A percentile compares a stretch with the other conserved stretches of the same genome.
Conservation (phyloP, 1,140 invertebrate species). For the Triops longicaudatus region DNA sequence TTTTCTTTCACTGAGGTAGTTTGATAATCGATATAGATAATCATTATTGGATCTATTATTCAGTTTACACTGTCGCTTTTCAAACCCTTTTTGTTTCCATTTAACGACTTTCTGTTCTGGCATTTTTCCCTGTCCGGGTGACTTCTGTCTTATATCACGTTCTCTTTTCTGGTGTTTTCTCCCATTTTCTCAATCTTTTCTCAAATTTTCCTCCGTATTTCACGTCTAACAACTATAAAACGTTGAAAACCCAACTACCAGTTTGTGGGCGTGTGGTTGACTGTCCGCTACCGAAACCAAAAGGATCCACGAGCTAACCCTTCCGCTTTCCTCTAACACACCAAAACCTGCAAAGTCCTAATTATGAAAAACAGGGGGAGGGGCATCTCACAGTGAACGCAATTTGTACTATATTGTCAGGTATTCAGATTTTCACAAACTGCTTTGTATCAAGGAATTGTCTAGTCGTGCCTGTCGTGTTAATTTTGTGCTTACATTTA, state of each 20-base stretch:
- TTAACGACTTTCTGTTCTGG: neutral
- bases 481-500: too few relatives aligned
- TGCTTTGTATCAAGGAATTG: neutral
- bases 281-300: constrained; percentile 91
- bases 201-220: neutral
- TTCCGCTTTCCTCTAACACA: constrained; percentile 81
- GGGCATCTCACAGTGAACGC: neutral
- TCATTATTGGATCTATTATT: constrained; percentile 23
- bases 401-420: neutral
- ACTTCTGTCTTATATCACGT: constrained; percentile 13
- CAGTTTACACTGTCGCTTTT: constrained; percentile 17
- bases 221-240: constrained; percentile 18
- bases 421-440: constrained; percentile 16
- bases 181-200: neutral
- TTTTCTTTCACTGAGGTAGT: constrained; percentile 95
- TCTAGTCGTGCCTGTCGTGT: neutral
- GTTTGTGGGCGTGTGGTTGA: constrained; percentile 96
- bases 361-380: neutral
- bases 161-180: neutral
- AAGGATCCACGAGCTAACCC: constrained; percentile 92
- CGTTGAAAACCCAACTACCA: constrained; percentile 45
- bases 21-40: constrained; percentile 16
- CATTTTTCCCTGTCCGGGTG: neutral
- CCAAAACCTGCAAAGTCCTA: constrained; percentile 23
- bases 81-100: neutral